Evolutionary conservation across 2,888 invertebrate genomes (phyloP).

Genomic region (Chydorus sphaericus): DNA sequence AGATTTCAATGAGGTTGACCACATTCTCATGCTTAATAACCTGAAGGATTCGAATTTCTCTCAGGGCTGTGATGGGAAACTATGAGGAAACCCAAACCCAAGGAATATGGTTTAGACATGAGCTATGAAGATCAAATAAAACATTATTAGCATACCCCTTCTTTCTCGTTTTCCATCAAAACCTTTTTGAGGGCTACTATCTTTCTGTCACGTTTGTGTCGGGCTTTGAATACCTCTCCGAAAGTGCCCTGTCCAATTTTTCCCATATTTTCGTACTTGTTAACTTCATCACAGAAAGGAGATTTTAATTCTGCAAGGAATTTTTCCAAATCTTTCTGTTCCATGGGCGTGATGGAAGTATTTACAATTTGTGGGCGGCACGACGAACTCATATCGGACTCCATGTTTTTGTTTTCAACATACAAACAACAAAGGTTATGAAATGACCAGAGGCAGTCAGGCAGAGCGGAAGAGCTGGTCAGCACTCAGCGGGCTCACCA

Average conservation of each 20-base stretch:
- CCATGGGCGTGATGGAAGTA: slow-evolving; percentile 3
- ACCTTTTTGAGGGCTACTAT: slow-evolving; percentile 98
- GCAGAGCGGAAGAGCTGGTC: no score
- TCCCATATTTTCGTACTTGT: slow-evolving; percentile 87
- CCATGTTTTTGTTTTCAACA: neutral
- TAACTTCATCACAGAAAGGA: slow-evolving; percentile 76
- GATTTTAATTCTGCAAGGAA: slow-evolving; percentile 64
- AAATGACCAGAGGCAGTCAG: no score
- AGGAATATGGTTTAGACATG: neutral
- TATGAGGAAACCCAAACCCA: no score
- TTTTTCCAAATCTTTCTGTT: slow-evolving; percentile 13
- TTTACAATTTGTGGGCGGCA: no score
- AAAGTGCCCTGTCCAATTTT: slow-evolving; percentile 99
- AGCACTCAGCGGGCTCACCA: no score
- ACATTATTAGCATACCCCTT: slow-evolving; percentile 52
- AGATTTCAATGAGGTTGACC: slow-evolving; percentile 92
- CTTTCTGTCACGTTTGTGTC: slow-evolving; percentile 68
- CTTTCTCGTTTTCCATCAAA: slow-evolving; percentile 98
- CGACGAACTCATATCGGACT: no score
- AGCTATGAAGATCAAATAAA: neutral
- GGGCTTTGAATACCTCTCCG: slow-evolving; percentile 94
- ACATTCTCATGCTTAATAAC: slow-evolving; percentile 92
- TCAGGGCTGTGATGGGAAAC: slow-evolving; percentile 95
- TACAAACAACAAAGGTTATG: neutral
- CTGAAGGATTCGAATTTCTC: slow-evolving; percentile 93